phyloP scores from a whole-genome alignment of 1,140 invertebrate species.

The Drosophila novamexicana region DNA sequence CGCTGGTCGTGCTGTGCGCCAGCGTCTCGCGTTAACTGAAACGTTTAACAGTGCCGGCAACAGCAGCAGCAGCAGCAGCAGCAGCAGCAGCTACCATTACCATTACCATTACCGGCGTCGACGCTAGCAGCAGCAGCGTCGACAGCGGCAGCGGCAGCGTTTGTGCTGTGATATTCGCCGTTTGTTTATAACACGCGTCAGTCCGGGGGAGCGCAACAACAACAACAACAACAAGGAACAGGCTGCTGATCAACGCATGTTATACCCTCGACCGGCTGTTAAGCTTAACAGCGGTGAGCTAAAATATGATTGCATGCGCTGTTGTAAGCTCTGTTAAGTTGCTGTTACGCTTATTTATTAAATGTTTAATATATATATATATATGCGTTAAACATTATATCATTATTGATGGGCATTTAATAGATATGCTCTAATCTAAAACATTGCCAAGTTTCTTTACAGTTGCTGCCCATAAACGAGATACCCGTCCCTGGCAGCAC shows the following conservation, averaged over 20 bases:
- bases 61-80: background rate
- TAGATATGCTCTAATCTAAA: too few species aligned
- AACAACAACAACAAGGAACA: background rate
- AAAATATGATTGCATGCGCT: too few species aligned
- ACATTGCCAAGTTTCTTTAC: too few species aligned
- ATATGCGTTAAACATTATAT: too few species aligned
- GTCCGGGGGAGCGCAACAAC: background rate
- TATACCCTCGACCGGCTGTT: background rate
- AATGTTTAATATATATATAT: too few species aligned
- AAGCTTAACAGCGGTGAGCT: too few species aligned
- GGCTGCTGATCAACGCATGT: background rate
- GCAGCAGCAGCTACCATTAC: background rate
- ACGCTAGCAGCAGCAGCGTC: conserved; percentile 1
- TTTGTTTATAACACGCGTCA: conserved; percentile 7
- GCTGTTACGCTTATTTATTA: too few species aligned
- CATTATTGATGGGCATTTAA: too few species aligned
- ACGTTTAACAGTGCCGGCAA: conserved; percentile 21
- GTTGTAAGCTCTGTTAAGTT: too few species aligned
- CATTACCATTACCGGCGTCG: background rate
- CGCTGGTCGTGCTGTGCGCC: conserved; percentile 24
- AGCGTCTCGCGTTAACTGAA: conserved; percentile 54
- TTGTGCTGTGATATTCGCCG: background rate
- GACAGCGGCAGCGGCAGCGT: background rate
- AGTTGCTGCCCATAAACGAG: background rate
- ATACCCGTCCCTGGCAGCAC: background rate